Base-by-base conservation (phyloP, 2,797 vertebrate genomes). In the Acrocephalus scirpaceus region DNA sequence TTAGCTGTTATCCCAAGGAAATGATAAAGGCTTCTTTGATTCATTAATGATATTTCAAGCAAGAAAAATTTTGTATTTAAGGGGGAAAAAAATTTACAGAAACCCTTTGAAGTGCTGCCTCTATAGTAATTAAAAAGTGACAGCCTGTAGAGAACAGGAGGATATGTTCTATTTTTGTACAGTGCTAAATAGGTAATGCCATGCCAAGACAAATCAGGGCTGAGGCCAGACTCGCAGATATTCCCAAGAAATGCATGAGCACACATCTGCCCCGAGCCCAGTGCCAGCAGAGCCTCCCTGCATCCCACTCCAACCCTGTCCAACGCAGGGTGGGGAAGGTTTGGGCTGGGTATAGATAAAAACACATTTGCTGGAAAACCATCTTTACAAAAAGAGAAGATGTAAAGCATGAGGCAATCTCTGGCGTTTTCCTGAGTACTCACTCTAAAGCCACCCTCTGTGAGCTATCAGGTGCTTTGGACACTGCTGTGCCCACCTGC, bases 41-140 rank as follows among this genome's bases (percentile, higher is more conserved):
- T 76, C 51, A 67, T 50, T 74, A 76, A 75, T 30, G 62, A 40
- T 91, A 78, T 71, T 88, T 78, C 71, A n/a, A 90, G 34, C 44
- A 57, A 77, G 66, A 95, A 90, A 38, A 84, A 25, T 19, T 70
- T 79, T 8, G 1, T 48, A 71, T 73, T 78, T 44, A 30, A 53
- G 36, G 7, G 20, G 6, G 6, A 2, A 16, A 42, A 19, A 45
- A 25, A 40, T 9, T 16, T 71, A 62, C 58, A 90, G 27, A 58
- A 86, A 77, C 60, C 81, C 85, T 88, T 92, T 57, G 70, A 88
- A 95, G 77, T 34, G 53, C 67, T 92, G 86, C 71, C 45, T 92
- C 34, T 74, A 11, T 1, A 87, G 86, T 90, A 95, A 94, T 96
- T 95, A 95, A 91, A 82, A 89, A 92, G 64, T 29, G 42, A 85